These are phyloP conservation scores for Lanius collurio DNA, from an alignment of 2,113 vertebrate species.

Conservation along the genomic window DNA sequence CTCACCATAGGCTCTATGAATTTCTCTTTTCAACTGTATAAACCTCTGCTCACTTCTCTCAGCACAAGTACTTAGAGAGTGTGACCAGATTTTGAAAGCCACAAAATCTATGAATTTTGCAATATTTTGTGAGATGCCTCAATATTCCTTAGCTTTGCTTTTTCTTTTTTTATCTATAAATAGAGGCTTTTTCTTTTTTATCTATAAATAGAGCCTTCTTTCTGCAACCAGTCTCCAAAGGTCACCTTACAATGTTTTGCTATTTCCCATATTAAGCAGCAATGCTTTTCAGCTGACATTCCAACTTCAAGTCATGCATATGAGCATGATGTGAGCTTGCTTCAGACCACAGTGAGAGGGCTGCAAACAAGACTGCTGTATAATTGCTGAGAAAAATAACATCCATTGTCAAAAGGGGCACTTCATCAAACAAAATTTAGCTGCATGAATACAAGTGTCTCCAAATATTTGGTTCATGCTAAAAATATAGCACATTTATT, in stretches of 20 bases:
- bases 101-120: not conserved
- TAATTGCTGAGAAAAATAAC: constrained; percentile 8
- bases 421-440: constrained; percentile 58
- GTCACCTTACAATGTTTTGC: constrained; percentile 53
- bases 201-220: constrained; percentile 35
- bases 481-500: constrained; percentile 86
- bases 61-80: not conserved
- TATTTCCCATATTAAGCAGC: constrained; percentile 53
- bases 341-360: constrained; percentile 35
- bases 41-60: not conserved
- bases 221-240: constrained; percentile 55
- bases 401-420: constrained; percentile 13
- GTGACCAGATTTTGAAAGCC: not conserved
- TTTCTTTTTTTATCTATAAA: not conserved
- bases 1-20: not conserved
- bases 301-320: constrained; percentile 64
- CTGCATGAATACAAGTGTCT: constrained; percentile 55
- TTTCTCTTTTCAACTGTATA: not conserved
- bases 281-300: constrained; percentile 66
- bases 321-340: constrained; percentile 49
- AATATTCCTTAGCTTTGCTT: not conserved
- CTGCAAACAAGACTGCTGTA: constrained; percentile 44
- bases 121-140: not conserved
- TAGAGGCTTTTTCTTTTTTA: not conserved
- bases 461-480: constrained; percentile 79